Base-by-base conservation (phyloP, 2,888 invertebrate species). In the Dynastes grantii region DNA sequence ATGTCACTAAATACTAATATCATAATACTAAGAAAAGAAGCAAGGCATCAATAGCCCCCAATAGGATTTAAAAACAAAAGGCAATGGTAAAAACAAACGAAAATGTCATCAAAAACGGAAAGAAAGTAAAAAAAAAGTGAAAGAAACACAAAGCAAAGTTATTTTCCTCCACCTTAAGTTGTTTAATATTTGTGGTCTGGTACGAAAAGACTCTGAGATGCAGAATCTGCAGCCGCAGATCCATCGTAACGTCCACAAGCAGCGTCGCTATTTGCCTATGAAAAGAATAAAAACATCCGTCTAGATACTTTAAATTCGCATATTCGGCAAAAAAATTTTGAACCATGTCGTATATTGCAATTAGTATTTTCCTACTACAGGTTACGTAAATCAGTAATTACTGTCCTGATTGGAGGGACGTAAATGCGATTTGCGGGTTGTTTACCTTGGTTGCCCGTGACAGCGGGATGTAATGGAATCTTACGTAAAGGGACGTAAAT, bases 161-260 rank as follows among this genome's bases (percentile, higher is more conserved):
- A 9, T 76, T 77, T 76, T 8, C 40, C 37, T 68, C 67, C 58
- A 58, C 68, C 77, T 77, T 55, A 13, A 22, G 53, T 1, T 22
- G 55, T 53, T 71, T 77, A 77, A 51, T 77, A 77, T 70, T 75
- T 78, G 58, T 78, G 75, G 67, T 78, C 76, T 32, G 78, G 71
- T 2, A 78, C 68, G 70, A 79, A 79, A 40, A 76, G 63, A 71
- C 79, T 76, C 63, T 76, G 79, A 16, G 68, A 51, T 22, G 79
- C 79, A 27, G 58, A 61, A 55, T 76, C 76, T 16, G 76, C 61
- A 37, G 76, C 68, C 11, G 76, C 71, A 16, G 76, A 76, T 49
- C 68, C 76, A n/a, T 79, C 77, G 63, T 77, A 79, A 45, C 45
- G 45, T 61, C 79, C 79, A 45, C 40, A 61, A n/a, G 79, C 53